A percentile compares a stretch with the other conserved stretches of the same genome.
Conservation (phyloP, 2,797 vertebrate genomes). For the Caiman crocodilus region DNA sequence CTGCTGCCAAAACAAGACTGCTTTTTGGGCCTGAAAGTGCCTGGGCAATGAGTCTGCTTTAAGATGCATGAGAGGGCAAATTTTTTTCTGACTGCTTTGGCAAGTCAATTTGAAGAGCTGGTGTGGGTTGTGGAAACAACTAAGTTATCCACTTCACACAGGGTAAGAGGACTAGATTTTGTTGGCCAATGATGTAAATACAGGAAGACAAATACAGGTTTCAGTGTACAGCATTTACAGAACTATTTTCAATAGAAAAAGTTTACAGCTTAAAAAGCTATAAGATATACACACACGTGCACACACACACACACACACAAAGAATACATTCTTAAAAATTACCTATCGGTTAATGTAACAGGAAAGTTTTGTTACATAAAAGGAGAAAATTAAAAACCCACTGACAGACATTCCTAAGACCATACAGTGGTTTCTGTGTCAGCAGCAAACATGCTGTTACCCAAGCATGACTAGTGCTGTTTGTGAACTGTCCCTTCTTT, state of each 20-base stretch:
- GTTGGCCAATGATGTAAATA: background rate
- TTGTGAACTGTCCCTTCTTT: background rate
- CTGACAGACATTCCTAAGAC: background rate
- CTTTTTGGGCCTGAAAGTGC: background rate
- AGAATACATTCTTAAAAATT: background rate
- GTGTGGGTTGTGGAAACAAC: background rate
- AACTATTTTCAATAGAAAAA: background rate
- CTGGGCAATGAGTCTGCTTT: background rate
- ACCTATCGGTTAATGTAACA: background rate
- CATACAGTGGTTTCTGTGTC: rapidly evolving
- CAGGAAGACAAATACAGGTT: background rate
- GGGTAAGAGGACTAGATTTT: background rate
- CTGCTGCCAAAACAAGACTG: background rate
- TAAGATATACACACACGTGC: rapidly evolving
- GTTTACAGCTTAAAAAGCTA: background rate
- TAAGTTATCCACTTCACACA: background rate
- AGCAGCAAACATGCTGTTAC: background rate
- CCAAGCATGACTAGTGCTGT: background rate
- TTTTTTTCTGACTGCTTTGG: background rate
- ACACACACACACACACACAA: background rate
- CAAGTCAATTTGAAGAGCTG: background rate
- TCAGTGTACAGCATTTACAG: background rate
- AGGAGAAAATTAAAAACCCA: background rate
- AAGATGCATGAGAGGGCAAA: rapidly evolving
- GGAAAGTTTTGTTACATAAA: background rate